Evolutionary conservation across 2,888 invertebrate species (phyloP).

Genomic region (Biston stratarius): DNA sequence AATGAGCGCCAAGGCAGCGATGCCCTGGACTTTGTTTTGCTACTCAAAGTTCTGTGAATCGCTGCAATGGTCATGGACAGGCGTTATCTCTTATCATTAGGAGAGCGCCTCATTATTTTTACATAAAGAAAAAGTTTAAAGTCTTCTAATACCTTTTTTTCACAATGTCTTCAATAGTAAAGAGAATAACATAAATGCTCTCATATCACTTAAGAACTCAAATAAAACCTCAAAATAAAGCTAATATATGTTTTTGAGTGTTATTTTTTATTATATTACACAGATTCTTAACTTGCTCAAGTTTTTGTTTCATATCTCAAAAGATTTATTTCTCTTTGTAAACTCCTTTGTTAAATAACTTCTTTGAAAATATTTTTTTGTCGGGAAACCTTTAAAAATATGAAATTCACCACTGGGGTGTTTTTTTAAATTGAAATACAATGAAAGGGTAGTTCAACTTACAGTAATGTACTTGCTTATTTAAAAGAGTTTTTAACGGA

Average conservation of each 20-base stretch:
- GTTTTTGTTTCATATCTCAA: constrained; percentile 15
- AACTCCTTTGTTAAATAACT: constrained; percentile 21
- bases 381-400: constrained; percentile 11
- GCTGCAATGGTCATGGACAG: too few species aligned
- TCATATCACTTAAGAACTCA: too few species aligned
- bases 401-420: constrained; percentile 9
- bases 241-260: background rate
- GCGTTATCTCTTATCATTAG: too few species aligned
- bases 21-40: too few species aligned
- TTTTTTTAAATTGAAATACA: constrained; percentile 1
- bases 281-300: background rate
- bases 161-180: too few species aligned
- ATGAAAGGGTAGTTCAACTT: constrained; percentile 1
- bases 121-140: too few species aligned
- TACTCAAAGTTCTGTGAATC: too few species aligned
- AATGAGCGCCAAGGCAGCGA: too few species aligned
- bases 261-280: background rate
- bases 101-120: too few species aligned
- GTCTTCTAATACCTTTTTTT: too few species aligned
- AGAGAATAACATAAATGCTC: too few species aligned
- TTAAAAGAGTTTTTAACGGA: background rate
- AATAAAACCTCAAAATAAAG: too few species aligned
- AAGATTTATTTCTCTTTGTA: constrained; percentile 13
- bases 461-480: background rate
- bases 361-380: constrained; percentile 12